Evolutionary conservation across 2,113 vertebrate genomes (phyloP).

Genomic region (Zosterops pallidus): DNA sequence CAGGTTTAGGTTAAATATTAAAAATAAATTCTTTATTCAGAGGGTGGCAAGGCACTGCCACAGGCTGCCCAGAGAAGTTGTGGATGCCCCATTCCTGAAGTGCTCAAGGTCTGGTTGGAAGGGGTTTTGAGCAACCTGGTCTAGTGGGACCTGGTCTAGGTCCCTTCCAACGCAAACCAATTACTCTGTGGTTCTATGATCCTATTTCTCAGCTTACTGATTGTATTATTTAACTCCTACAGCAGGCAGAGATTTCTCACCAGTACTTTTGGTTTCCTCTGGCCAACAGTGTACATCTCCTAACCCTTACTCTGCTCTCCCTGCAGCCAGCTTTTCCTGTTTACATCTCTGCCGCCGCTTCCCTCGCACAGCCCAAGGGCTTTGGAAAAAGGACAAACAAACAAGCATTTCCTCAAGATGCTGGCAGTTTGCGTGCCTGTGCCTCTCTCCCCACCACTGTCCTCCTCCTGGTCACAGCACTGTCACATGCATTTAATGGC

Average conservation of each 20-base stretch:
- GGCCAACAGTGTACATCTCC: neutral
- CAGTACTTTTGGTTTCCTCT: neutral
- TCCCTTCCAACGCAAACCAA: neutral
- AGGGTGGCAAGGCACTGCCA: neutral
- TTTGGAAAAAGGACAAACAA: slow-evolving; percentile 22
- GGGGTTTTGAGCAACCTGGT: neutral
- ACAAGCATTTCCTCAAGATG: neutral
- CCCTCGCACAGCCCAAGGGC: neutral
- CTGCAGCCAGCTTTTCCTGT: slow-evolving; percentile 43
- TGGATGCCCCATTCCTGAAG: neutral
- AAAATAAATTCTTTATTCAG: neutral
- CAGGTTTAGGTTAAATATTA: neutral
- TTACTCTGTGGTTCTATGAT: neutral
- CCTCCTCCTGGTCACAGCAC: neutral
- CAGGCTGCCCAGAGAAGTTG: neutral
- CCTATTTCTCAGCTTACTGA: neutral
- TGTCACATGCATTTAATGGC: neutral
- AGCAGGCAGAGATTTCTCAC: neutral
- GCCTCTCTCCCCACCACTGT: neutral
- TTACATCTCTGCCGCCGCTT: neutral
- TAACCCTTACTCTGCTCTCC: neutral
- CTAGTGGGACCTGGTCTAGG: neutral
- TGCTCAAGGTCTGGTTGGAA: neutral
- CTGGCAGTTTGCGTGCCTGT: neutral
- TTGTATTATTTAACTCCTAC: neutral